Conservation (phyloP, 2,888 invertebrate species). For the Dioctria rufipes region DNA sequence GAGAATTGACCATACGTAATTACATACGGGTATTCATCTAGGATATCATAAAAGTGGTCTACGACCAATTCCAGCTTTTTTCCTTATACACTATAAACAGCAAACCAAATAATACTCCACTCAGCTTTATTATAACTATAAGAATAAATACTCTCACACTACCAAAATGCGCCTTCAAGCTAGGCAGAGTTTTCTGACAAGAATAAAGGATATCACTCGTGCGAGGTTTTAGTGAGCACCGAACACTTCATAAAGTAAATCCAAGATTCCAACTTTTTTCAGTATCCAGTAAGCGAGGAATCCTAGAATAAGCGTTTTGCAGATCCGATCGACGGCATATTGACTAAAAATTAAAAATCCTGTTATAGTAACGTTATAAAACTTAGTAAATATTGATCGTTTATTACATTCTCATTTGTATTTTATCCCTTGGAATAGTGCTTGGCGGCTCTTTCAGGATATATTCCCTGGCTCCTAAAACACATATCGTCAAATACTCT, state of each 20-base stretch:
- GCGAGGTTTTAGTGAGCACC: not conserved
- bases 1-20: no score
- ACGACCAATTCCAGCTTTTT: no score
- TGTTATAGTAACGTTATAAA: not conserved
- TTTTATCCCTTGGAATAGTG: constrained; percentile 82
- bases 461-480: constrained; percentile 89
- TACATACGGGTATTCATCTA: no score
- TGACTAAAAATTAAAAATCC: constrained; percentile 69
- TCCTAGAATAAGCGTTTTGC: constrained; percentile 73
- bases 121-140: no score
- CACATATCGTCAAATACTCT: constrained; percentile 82
- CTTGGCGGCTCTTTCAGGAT: constrained; percentile 90
- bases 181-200: no score
- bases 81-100: no score
- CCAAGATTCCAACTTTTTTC: constrained; percentile 64
- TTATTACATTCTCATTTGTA: constrained; percentile 85
- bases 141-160: no score
- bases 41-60: no score
- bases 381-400: constrained; percentile 63
- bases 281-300: constrained; percentile 70
- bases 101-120: no score
- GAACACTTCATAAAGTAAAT: not conserved
- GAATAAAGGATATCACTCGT: no score
- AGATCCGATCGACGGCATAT: constrained; percentile 73
- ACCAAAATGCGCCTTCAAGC: no score